Conservation (phyloP, 37 sponge, comb jelly and placozoan species). For the Cladorhizidae sp. region DNA sequence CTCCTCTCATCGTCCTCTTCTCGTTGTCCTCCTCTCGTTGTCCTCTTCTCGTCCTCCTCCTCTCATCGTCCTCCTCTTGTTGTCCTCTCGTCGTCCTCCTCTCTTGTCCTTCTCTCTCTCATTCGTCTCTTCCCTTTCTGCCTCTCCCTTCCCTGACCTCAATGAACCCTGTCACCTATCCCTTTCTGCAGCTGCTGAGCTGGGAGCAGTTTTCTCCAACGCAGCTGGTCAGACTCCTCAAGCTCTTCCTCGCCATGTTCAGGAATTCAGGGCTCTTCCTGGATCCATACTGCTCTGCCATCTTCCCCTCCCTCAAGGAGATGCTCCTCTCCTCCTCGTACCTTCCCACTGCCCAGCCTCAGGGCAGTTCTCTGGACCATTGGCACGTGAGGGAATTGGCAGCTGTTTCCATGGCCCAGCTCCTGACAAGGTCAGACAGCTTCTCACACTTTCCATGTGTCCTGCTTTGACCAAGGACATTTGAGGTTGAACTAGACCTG, state of each 20-base stretch:
- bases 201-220: constrained; percentile 42
- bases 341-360: constrained; percentile 6
- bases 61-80: too few species aligned
- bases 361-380: neutral
- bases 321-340: constrained; percentile 32
- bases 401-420: constrained; percentile 47
- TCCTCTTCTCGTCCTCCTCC: too few species aligned
- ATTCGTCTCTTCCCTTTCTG: neutral
- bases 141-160: neutral
- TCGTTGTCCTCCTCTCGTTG: too few species aligned
- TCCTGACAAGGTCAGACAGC: constrained; percentile 42
- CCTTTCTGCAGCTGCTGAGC: constrained; percentile 22
- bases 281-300: constrained; percentile 52
- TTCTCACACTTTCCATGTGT: neutral
- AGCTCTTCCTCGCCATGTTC: constrained; percentile 41
- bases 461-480: neutral
- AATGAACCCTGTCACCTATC: neutral
- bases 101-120: neutral
- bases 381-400: constrained; percentile 60
- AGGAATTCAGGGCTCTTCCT: constrained; percentile 59
- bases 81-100: too few species aligned
- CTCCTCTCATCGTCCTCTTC: too few species aligned
- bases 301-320: constrained; percentile 39
- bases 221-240: constrained; percentile 49
- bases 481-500: too few species aligned